Base-by-base conservation (phyloP, 2,113 vertebrate species). In the Machaerirhynchus nigripectus region DNA sequence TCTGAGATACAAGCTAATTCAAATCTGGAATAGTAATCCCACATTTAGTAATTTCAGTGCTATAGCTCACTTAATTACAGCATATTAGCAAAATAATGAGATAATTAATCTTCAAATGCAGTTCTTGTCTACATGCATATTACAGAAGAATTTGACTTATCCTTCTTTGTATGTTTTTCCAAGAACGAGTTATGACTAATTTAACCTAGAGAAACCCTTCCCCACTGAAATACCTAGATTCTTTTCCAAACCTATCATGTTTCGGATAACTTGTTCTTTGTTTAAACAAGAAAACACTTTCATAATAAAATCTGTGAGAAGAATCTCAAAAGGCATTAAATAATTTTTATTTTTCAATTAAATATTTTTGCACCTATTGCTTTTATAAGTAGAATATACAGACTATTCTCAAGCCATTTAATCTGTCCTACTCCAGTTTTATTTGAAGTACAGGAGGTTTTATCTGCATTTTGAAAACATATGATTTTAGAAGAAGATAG, bases 121-220 rank as follows among this genome's bases (percentile, higher is more conserved):
- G 61, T 96, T 92, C 84, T 95, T 90, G 89, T 93, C 95, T 87
- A 89, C 74, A 86, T 96, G 90, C 80, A 80, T 96, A 90, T 89
- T 94, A 97, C 84, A 91, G 94, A 97, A 97, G 95, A 98, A 97
- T 96, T 95, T 95, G 84, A 94, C 79, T 95, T 97, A 96, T 87
- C 81, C 86, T 91, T 94, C 92, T 96, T 92, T 96, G 87, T 93
- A 64, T 97, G 92, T 97, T 97, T 98, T 97, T 96, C 94, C 97
- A 97, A 97, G 97, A 98, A 97, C 95, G 96, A 97, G 97, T 98
- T 97, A 94, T 97, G 95, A 98, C 97, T 97, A 95, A 98, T 97
- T 95, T 97, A 95, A 90, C 84, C 73, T 86, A 96, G 75, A 97
- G 93, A 97, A 97, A 95, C 89, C 79, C 93, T 94, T 93, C 68